phyloP scores from a whole-genome alignment of 2,888 invertebrate species.

The Timema cristinae region DNA sequence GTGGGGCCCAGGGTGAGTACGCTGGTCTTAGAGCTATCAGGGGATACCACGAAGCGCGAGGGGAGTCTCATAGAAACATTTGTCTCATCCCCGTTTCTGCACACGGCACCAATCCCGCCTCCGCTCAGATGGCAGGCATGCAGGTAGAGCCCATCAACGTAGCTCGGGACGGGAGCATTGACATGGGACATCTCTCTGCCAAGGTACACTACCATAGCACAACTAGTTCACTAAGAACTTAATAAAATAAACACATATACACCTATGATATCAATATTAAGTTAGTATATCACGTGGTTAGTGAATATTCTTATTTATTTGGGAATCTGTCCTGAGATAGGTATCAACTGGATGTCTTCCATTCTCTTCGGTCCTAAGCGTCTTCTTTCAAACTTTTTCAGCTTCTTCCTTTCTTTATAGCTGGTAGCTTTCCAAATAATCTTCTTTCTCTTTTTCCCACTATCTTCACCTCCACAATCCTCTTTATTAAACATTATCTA shows the following conservation, averaged over 20 bases:
- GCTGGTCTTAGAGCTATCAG: slow-evolving; percentile 94
- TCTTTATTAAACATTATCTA: too few relatives aligned
- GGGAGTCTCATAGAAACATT: slow-evolving; percentile 77
- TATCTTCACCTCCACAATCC: too few relatives aligned
- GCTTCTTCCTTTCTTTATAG: too few relatives aligned
- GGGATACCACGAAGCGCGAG: slow-evolving; percentile 84
- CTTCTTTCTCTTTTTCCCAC: too few relatives aligned
- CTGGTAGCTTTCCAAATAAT: too few relatives aligned
- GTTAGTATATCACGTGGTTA: too few relatives aligned
- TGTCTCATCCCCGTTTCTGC: slow-evolving; percentile 98
- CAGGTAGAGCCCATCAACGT: slow-evolving; percentile 86
- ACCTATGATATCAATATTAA: not conserved
- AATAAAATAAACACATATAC: not conserved
- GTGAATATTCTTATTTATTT: too few relatives aligned
- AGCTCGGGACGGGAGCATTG: slow-evolving; percentile 81
- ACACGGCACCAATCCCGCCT: slow-evolving; percentile 98
- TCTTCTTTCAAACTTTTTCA: too few relatives aligned
- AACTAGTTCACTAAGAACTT: not conserved
- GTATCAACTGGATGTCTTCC: too few relatives aligned
- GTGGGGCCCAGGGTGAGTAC: slow-evolving; percentile 97
- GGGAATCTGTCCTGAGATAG: too few relatives aligned
- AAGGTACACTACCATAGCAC: slow-evolving; percentile 56
- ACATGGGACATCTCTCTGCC: slow-evolving; percentile 80
- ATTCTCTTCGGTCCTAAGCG: too few relatives aligned
- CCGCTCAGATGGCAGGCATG: slow-evolving; percentile 99